phyloP scores from a whole-genome alignment of 2,113 vertebrate species.

The Ardeotis arabs region DNA sequence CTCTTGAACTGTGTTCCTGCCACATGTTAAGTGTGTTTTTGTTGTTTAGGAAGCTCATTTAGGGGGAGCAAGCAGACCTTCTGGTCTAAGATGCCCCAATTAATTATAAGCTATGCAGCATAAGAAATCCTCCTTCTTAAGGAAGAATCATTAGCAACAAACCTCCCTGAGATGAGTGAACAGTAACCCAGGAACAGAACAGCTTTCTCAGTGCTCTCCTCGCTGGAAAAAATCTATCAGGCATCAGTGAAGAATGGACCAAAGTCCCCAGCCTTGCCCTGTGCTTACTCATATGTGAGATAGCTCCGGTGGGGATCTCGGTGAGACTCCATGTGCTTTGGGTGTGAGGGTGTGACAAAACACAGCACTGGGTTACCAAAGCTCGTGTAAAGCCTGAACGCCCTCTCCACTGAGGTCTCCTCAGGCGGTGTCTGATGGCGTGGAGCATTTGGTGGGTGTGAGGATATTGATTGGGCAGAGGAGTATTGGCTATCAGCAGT shows the following conservation, averaged over 20 bases:
- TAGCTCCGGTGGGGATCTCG: background rate
- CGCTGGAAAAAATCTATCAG: background rate
- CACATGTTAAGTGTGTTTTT: background rate
- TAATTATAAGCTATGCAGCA: background rate
- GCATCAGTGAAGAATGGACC: background rate
- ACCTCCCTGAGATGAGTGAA: background rate
- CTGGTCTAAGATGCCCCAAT: constrained; percentile 14
- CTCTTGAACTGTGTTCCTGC: constrained; percentile 1
- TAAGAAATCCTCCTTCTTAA: constrained; percentile 18
- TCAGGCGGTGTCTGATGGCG: accelerated
- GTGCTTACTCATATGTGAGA: background rate
- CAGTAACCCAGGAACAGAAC: background rate
- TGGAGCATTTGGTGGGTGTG: background rate
- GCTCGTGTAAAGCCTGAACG: accelerated
- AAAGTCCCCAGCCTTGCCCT: background rate
- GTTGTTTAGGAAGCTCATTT: background rate
- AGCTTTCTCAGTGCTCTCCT: background rate
- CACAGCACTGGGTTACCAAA: background rate
- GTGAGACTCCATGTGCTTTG: accelerated
- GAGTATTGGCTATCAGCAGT: background rate
- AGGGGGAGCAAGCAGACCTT: background rate
- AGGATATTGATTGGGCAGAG: background rate
- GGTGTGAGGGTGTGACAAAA: background rate
- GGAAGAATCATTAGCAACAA: background rate
- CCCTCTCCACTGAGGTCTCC: accelerated